A percentile compares a stretch with the other conserved stretches of the same genome.
These are phyloP conservation scores for Latheticus oryzae DNA, from an alignment of 2,888 invertebrate genomes.

Conservation along the genomic window DNA sequence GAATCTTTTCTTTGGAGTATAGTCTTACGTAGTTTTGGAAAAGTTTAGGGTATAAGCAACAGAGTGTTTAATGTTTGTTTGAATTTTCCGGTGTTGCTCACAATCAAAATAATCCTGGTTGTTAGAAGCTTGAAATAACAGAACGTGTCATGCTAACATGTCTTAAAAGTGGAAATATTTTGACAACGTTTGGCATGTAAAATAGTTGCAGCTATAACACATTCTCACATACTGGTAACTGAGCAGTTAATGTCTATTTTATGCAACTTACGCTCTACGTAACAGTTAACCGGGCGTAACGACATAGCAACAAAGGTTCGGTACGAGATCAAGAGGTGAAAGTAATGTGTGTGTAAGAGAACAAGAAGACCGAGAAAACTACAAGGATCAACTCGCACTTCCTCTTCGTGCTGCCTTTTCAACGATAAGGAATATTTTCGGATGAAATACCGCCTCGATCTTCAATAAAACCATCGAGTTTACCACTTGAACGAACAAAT, in stretches of 20 bases:
- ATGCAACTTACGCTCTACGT: constrained; percentile 39
- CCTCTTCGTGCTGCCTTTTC: constrained; percentile 8
- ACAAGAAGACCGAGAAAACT: constrained; percentile 28
- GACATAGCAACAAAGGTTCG: constrained; percentile 26
- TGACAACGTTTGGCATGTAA: constrained; percentile 19
- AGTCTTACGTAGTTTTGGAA: too few relatives aligned
- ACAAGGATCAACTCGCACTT: constrained; percentile 25
- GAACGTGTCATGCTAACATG: constrained; percentile 10
- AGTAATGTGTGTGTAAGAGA: constrained; percentile 24
- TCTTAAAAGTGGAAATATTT: constrained; percentile 8
- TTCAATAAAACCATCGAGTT: constrained; percentile 5
- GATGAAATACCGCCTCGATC: constrained; percentile 3
- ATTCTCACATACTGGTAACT: constrained; percentile 17
- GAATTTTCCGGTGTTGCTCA: too few relatives aligned
- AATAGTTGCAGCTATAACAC: constrained; percentile 14
- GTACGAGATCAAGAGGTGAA: constrained; percentile 24
- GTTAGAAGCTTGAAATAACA: not conserved
- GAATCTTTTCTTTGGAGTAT: too few relatives aligned
- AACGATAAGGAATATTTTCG: constrained; percentile 16
- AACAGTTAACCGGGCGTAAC: constrained; percentile 29
- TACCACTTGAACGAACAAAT: constrained; percentile 1
- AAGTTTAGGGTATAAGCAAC: too few relatives aligned
- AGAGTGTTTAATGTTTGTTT: too few relatives aligned
- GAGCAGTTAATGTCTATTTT: constrained; percentile 42
- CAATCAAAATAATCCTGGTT: constrained; percentile 1